Percentiles rank a stretch among this genome's conserved stretches.
Conservation (phyloP, 1,140 invertebrate genomes). For the Drosophila miranda region DNA sequence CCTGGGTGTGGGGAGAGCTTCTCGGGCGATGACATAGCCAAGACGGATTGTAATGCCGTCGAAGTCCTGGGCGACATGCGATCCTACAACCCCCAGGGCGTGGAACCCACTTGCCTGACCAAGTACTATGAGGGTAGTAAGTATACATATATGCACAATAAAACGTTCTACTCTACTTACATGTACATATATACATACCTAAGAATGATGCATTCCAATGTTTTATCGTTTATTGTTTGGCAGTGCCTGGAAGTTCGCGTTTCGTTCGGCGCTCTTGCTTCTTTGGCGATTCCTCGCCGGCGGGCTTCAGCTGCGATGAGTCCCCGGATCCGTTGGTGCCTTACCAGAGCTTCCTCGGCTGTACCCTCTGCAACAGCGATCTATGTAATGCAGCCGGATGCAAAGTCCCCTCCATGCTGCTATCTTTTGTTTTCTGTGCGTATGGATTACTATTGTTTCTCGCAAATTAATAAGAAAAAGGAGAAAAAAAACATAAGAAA, state of each 20-base stretch:
- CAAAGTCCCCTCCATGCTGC: not conserved
- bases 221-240: not conserved
- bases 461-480: not conserved
- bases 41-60: conserved; percentile 62
- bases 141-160: conserved; percentile 31
- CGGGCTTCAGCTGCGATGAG: conserved; percentile 50
- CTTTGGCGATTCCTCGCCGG: conserved; percentile 53
- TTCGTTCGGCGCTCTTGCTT: conserved; percentile 70
- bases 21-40: conserved; percentile 59
- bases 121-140: conserved; percentile 66
- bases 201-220: not conserved
- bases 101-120: conserved; percentile 64
- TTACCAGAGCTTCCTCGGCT: conserved; percentile 48
- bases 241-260: conserved; percentile 34
- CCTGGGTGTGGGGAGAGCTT: conserved; percentile 66
- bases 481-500: too few relatives aligned
- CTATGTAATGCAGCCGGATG: conserved; percentile 51
- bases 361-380: conserved; percentile 58
- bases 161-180: too few relatives aligned
- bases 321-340: conserved; percentile 61
- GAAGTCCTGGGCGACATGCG: conserved; percentile 54
- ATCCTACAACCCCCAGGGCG: conserved; percentile 19
- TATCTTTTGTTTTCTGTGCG: not conserved
- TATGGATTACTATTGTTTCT: conserved; percentile 7
- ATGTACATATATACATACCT: not conserved